phyloP scores from a whole-genome alignment of 2,113 vertebrate species.

The Lipophrys pholis region DNA sequence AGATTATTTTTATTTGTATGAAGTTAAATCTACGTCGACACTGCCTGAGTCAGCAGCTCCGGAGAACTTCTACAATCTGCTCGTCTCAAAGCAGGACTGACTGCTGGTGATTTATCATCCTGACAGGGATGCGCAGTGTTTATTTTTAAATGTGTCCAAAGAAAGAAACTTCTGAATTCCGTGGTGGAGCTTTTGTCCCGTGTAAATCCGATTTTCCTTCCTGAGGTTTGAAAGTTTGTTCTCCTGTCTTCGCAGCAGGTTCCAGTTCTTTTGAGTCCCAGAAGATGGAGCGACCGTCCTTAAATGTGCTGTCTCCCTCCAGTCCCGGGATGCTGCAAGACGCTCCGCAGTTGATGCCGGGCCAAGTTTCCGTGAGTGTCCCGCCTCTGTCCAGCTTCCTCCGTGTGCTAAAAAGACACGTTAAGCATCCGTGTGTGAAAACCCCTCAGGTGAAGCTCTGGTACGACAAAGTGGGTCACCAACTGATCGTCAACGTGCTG shows the following conservation, averaged over 20 bases:
- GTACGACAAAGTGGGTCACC: constrained; percentile 98
- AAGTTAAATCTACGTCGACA: no score
- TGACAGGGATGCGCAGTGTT: constrained; percentile 31
- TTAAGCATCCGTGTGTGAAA: constrained; percentile 18
- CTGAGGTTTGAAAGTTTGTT: not conserved
- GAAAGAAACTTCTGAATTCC: not conserved
- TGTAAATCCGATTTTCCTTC: not conserved
- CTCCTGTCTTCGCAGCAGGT: constrained; percentile 83
- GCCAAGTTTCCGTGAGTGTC: constrained; percentile 92
- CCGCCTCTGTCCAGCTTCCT: not conserved
- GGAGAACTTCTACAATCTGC: constrained; percentile 8
- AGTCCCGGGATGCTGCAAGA: constrained; percentile 94
- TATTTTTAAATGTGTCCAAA: constrained; percentile 6
- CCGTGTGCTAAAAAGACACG: not conserved
- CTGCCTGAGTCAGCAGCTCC: not conserved
- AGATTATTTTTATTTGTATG: no score
- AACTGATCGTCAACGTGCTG: constrained; percentile 96
- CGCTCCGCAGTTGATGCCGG: constrained; percentile 93
- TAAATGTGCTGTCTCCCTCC: constrained; percentile 97
- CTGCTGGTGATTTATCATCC: constrained; percentile 22
- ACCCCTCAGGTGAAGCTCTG: constrained; percentile 92
- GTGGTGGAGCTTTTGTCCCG: constrained; percentile 1
- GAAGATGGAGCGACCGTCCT: constrained; percentile 98
- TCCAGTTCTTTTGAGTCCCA: constrained; percentile 99
- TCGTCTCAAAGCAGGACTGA: constrained; percentile 30